Conservation (phyloP, 2,888 invertebrate genomes). For the Andrena dorsata region DNA sequence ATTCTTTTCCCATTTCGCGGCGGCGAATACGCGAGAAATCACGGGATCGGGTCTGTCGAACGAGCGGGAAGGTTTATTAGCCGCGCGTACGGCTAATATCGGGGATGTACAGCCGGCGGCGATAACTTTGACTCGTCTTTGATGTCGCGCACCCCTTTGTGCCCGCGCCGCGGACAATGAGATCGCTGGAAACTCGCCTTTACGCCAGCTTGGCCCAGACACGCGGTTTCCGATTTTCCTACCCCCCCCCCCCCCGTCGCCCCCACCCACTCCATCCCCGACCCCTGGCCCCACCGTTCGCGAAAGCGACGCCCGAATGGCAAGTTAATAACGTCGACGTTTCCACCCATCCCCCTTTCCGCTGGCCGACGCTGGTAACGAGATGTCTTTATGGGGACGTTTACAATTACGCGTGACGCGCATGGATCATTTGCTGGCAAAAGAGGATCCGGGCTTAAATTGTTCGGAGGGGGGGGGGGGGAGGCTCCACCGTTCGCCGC, state of each 20-base stretch:
- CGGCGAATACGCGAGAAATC: slow-evolving; percentile 8
- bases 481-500: neutral
- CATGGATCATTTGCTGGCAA: slow-evolving; percentile 50
- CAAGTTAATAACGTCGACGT: slow-evolving; percentile 58
- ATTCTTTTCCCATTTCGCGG: slow-evolving; percentile 17
- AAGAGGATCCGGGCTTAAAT: slow-evolving; percentile 44
- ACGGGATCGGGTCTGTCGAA: slow-evolving; percentile 58
- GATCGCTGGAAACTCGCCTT: slow-evolving; percentile 75
- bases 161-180: slow-evolving; percentile 72
- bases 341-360: slow-evolving; percentile 13
- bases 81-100: slow-evolving; percentile 68
- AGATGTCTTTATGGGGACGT: slow-evolving; percentile 55
- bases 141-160: slow-evolving; percentile 75
- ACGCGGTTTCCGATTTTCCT: slow-evolving; percentile 45
- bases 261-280: neutral
- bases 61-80: slow-evolving; percentile 66
- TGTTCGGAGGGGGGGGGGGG: slow-evolving; percentile 7
- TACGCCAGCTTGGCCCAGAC: slow-evolving; percentile 64
- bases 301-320: slow-evolving; percentile 29
- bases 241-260: slow-evolving; percentile 10
- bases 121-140: slow-evolving; percentile 76
- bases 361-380: slow-evolving; percentile 33
- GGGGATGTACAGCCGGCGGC: slow-evolving; percentile 72
- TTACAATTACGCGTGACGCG: slow-evolving; percentile 55
- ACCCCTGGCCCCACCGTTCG: neutral